Evolutionary conservation across 2,797 vertebrate species (phyloP).

Genomic region (Protonibea diacanthus): DNA sequence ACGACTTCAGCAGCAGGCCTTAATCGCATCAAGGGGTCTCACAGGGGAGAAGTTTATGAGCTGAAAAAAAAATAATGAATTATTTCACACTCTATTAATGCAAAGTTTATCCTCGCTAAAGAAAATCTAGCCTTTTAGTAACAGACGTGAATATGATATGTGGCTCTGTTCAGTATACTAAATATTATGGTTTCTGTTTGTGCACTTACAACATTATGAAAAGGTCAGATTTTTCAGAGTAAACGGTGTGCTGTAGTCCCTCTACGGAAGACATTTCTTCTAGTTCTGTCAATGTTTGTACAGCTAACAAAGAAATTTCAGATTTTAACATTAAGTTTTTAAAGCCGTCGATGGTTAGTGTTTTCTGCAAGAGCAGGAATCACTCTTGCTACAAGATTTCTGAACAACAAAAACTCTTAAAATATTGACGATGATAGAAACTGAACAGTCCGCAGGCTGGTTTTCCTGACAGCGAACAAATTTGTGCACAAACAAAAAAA

Average conservation of each 20-base stretch:
- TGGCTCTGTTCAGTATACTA: neutral
- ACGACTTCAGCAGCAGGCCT: slow-evolving; percentile 39
- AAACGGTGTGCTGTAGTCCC: slow-evolving; percentile 10
- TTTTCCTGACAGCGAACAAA: slow-evolving; percentile 5
- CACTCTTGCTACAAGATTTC: neutral
- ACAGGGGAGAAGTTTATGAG: slow-evolving; percentile 2
- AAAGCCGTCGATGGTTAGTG: neutral
- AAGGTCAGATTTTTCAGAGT: neutral
- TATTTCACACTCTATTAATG: neutral
- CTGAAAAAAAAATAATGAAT: neutral
- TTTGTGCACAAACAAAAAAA: slow-evolving; percentile 18
- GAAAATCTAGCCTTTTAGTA: neutral
- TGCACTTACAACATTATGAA: neutral
- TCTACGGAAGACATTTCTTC: neutral
- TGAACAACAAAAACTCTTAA: slow-evolving; percentile 1
- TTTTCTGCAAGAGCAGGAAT: neutral
- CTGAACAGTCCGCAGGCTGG: neutral
- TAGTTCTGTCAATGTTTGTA: neutral
- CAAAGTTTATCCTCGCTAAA: neutral
- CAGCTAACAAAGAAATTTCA: neutral
- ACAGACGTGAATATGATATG: neutral
- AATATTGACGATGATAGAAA: slow-evolving; percentile 12
- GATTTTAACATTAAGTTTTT: neutral
- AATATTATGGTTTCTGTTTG: too few relatives aligned
- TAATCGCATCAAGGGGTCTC: slow-evolving; percentile 56